Evolutionary conservation across 1,140 invertebrate species (phyloP).

Genomic region (Anastatus disparis): DNA sequence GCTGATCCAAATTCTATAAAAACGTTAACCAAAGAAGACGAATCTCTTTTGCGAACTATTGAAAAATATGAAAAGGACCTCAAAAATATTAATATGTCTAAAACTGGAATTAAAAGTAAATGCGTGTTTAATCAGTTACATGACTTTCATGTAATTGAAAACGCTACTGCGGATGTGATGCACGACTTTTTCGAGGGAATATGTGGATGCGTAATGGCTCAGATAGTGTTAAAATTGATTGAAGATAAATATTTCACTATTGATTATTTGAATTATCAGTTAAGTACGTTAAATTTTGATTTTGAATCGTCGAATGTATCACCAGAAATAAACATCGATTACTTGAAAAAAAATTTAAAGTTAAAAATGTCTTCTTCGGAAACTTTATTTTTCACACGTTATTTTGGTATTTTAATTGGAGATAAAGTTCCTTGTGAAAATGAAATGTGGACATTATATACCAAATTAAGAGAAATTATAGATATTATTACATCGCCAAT

Average conservation of each 20-base stretch:
- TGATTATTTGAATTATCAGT: conserved; percentile 18
- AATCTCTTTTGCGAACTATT: conserved; percentile 25
- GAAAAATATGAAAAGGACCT: conserved; percentile 34
- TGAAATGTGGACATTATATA: conserved; percentile 24
- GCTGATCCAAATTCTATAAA: background rate
- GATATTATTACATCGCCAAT: background rate
- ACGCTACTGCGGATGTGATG: too few species aligned
- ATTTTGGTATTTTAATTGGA: conserved; percentile 35
- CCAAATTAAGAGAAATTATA: background rate
- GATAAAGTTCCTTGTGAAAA: background rate
- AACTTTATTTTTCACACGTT: conserved; percentile 31
- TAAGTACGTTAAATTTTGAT: conserved; percentile 20
- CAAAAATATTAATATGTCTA: conserved; percentile 22
- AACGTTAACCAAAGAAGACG: conserved; percentile 29
- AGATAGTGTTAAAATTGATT: conserved; percentile 25
- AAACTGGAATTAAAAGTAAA: background rate
- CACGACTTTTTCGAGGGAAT: background rate
- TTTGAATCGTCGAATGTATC: conserved; percentile 36
- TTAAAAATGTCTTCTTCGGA: conserved; percentile 39
- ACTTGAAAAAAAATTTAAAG: conserved; percentile 28
- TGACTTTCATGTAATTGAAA: too few species aligned
- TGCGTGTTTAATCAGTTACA: too few species aligned
- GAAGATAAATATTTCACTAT: conserved; percentile 30
- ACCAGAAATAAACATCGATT: conserved; percentile 20
- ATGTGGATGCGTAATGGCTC: conserved; percentile 29